These are phyloP conservation scores for Oreortyx pictus DNA, from an alignment of 2,797 vertebrate genomes.

Conservation along the genomic window DNA sequence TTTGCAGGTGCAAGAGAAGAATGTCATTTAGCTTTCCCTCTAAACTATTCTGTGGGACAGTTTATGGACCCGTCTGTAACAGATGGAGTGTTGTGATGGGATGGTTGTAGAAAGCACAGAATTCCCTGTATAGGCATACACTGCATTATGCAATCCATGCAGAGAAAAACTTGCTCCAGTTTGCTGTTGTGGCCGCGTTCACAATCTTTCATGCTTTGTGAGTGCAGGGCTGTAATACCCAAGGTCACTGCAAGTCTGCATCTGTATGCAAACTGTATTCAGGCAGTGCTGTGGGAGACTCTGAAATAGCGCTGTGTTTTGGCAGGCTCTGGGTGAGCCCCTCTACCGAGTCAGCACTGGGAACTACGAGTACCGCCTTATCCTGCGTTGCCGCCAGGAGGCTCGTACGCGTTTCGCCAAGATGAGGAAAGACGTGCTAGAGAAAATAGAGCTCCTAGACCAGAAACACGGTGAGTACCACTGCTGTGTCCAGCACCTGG, in stretches of 20 bases:
- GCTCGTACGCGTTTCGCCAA: constrained; percentile 94
- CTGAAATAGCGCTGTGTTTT: background rate
- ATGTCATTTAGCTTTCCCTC: background rate
- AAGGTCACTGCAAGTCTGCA: background rate
- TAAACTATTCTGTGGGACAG: background rate
- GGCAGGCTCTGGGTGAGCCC: constrained; percentile 93
- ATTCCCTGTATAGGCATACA: background rate
- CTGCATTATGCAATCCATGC: accelerated
- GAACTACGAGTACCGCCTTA: constrained; percentile 96
- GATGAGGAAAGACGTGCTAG: constrained; percentile 97
- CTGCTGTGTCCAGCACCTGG: background rate
- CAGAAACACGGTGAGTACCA: constrained; percentile 92
- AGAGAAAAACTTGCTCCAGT: background rate
- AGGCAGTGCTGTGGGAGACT: background rate
- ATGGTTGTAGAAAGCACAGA: background rate
- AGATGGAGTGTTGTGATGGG: background rate
- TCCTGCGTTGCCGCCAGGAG: constrained; percentile 96
- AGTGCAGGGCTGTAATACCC: background rate
- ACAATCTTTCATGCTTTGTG: background rate
- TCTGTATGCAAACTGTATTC: background rate
- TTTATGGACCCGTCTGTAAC: background rate
- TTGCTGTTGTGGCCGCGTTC: background rate
- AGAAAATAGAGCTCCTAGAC: constrained; percentile 97
- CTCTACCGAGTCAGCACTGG: constrained; percentile 96
- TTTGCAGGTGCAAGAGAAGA: background rate